phyloP scores from a whole-genome alignment of 2,888 invertebrate species.

The Zygaena filipendulae region DNA sequence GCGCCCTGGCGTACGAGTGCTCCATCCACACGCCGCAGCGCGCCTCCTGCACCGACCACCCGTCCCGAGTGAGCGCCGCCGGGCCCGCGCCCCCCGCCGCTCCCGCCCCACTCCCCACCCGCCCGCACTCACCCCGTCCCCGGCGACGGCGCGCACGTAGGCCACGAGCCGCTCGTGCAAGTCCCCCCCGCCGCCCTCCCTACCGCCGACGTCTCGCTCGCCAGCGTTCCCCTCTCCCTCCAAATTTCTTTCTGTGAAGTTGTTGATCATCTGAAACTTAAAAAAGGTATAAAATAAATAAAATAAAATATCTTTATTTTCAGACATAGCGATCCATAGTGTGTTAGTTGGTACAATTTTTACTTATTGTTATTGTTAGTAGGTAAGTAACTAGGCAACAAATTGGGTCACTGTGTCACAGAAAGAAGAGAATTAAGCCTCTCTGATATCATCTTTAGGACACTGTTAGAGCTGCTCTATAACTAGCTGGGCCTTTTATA shows the following conservation, averaged over 20 bases:
- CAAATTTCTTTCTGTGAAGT: conserved; percentile 1
- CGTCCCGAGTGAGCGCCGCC: conserved; percentile 20
- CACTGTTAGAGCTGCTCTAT: no score
- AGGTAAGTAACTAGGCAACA: no score
- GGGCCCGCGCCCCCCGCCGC: conserved; percentile 46
- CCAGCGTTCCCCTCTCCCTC: conserved; percentile 3
- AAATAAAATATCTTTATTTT: no score
- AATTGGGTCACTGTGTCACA: no score
- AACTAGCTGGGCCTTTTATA: no score
- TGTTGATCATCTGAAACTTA: not conserved
- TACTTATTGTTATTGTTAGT: no score
- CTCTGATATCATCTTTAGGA: no score
- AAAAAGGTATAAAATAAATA: not conserved
- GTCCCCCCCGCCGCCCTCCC: conserved; percentile 14
- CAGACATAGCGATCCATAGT: no score
- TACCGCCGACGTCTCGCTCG: conserved; percentile 4
- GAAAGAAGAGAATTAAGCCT: no score
- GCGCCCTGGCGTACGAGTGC: conserved; percentile 47
- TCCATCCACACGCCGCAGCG: conserved; percentile 41
- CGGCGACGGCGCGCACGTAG: conserved; percentile 34
- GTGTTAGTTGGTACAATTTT: not conserved
- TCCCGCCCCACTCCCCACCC: conserved; percentile 43
- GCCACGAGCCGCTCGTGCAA: conserved; percentile 45
- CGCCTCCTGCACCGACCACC: conserved; percentile 17
- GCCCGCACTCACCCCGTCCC: conserved; percentile 22